Conservation (phyloP, 2,888 invertebrate species). For the Harpalus rufipes region DNA sequence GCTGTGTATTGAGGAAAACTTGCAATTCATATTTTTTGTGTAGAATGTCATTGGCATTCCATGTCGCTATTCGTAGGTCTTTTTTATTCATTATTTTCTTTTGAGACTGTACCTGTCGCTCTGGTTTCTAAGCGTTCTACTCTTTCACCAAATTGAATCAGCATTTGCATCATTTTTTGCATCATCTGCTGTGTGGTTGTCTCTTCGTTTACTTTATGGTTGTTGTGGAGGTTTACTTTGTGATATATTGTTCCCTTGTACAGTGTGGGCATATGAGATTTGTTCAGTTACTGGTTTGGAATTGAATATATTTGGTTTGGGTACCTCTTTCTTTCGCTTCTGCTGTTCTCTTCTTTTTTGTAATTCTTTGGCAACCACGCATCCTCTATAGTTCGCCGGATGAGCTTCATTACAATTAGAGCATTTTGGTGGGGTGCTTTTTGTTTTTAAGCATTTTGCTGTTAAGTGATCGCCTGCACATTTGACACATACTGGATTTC, state of each 20-base stretch:
- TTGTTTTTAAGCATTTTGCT: no score
- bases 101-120: no score
- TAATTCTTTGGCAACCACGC: no score
- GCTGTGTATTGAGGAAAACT: no score
- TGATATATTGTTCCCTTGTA: not conserved
- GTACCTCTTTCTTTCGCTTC: not conserved
- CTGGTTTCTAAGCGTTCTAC: not conserved
- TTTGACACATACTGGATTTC: no score
- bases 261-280: not conserved
- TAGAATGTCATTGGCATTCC: constrained; percentile 12
- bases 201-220: no score
- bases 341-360: constrained; percentile 8
- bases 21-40: not conserved
- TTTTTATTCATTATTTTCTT: no score
- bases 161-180: not conserved
- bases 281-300: not conserved
- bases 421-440: no score
- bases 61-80: constrained; percentile 1
- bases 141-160: constrained; percentile 4
- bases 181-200: no score
- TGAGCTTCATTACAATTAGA: no score
- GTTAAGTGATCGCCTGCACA: no score
- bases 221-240: not conserved
- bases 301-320: not conserved
- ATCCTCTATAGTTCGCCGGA: no score